Base-by-base conservation (phyloP, 2,888 invertebrate species). In the Horisme vitalbata region DNA sequence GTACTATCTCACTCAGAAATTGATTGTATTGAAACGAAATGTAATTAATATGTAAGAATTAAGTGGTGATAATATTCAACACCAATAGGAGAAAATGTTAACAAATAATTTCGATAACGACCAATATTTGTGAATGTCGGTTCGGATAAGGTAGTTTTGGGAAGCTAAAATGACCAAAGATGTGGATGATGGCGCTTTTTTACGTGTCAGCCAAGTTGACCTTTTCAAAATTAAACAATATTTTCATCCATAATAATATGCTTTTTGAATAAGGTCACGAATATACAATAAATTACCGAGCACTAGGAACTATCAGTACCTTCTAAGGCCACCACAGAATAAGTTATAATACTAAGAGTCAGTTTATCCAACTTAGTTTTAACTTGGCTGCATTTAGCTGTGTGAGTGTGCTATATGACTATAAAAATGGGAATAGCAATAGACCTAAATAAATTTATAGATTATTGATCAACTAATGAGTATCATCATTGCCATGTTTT, bases 91-190 rank as follows among this genome's bases (percentile, higher is more conserved):
- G 21, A 36, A 20, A 14, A 28, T 24, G 35, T 27, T 21, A 27
- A 14, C 12, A 36, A 20, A 26, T 18, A n/a, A 41, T 28, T 7
- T 47, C 30, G 32, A 34, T 43, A 39, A 32, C 23, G 48, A 45
- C 41, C 48, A 27, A 48, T 44, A 41, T 32, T 39, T 41, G 34
- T 45, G 32, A 15, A 52, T 48, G 9, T 46, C 43, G 51, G 26
- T 33, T 50, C 49, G 48, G 47, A 41, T 41, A 59, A 41, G 45
- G 50, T 52, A 47, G 39, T 31, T 33, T 31, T 41, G 26, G 32
- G 31, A n/a, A 49, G 41, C 23, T 37, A 38, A 28, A 30, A 38
- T 37, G 45, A 43, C 33, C 37, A 51, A 55, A 21, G 21, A 20
- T 26, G 28, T 37, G 36, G 9, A 33, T 9, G 33, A 37, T 23